Percentiles rank a stretch among this genome's conserved stretches.
Evolutionary conservation across 2,797 vertebrate species (phyloP).

Genomic region (Knipowitschia caucasica): DNA sequence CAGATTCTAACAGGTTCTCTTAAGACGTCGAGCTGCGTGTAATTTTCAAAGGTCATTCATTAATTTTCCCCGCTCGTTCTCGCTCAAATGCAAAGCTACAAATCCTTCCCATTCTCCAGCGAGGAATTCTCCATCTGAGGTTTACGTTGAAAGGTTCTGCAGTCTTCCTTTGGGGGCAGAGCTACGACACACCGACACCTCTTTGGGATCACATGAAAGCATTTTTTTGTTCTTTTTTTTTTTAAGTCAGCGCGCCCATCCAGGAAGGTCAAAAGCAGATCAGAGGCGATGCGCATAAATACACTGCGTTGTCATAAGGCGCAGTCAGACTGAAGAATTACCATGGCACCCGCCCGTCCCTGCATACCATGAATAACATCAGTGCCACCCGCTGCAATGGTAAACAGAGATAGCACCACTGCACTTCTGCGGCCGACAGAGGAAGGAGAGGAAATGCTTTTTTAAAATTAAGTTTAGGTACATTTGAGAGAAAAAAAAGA

Average conservation of each 20-base stretch:
- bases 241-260: constrained; percentile 44
- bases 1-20: constrained; percentile 26
- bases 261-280: constrained; percentile 65
- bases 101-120: constrained; percentile 22
- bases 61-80: constrained; percentile 32
- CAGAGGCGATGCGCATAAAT: constrained; percentile 57
- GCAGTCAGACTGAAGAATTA: constrained; percentile 64
- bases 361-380: constrained; percentile 56
- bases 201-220: constrained; percentile 53
- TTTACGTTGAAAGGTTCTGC: constrained; percentile 50
- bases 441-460: neutral
- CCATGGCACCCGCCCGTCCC: constrained; percentile 45
- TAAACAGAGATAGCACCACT: constrained; percentile 24
- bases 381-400: constrained; percentile 14
- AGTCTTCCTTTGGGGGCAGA: constrained; percentile 40
- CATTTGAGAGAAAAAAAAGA: constrained; percentile 5
- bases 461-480: neutral
- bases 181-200: constrained; percentile 32
- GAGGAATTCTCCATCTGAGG: constrained; percentile 48
- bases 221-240: constrained; percentile 8
- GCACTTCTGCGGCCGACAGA: neutral
- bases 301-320: constrained; percentile 47
- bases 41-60: constrained; percentile 46
- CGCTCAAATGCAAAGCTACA: constrained; percentile 37
- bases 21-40: constrained; percentile 9